These are phyloP conservation scores for Drepana falcataria DNA, from an alignment of 2,888 invertebrate genomes.

Conservation along the genomic window DNA sequence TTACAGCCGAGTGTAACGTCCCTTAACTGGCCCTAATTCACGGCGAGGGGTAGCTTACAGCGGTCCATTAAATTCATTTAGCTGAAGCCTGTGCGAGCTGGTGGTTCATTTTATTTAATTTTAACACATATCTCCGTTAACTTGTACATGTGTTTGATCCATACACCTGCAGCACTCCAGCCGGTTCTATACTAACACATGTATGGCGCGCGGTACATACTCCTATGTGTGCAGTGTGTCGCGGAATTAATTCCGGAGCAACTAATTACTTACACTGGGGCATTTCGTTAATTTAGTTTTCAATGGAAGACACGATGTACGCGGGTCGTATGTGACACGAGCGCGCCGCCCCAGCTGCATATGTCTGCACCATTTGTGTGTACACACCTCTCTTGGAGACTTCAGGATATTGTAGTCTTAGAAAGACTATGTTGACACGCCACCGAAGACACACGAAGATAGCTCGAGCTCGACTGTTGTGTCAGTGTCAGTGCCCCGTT, in stretches of 20 bases:
- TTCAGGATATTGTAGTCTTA: too few relatives aligned
- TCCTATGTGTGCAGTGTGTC: neutral
- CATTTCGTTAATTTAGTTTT: slow-evolving; percentile 1
- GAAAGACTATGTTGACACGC: too few relatives aligned
- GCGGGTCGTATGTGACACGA: neutral
- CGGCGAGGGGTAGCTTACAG: neutral
- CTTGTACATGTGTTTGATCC: too few relatives aligned
- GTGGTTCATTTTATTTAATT: neutral
- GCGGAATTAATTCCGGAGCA: neutral
- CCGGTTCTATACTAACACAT: too few relatives aligned
- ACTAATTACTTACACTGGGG: neutral
- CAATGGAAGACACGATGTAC: neutral
- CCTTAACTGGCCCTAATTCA: neutral
- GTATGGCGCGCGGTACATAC: too few relatives aligned
- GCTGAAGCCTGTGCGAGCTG: neutral
- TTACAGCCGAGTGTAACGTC: neutral
- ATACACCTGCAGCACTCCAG: too few relatives aligned
- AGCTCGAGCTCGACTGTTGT: too few relatives aligned
- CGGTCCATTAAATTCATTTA: neutral
- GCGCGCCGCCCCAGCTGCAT: neutral
- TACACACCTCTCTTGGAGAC: too few relatives aligned
- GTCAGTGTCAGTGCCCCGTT: too few relatives aligned
- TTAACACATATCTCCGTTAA: neutral
- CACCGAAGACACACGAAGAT: too few relatives aligned
- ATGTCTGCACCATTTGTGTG: too few relatives aligned